A percentile compares a stretch with the other conserved stretches of the same genome.
These are phyloP conservation scores for Percopsis transmontana DNA, from an alignment of 2,113 vertebrate species.

Conservation along the genomic window DNA sequence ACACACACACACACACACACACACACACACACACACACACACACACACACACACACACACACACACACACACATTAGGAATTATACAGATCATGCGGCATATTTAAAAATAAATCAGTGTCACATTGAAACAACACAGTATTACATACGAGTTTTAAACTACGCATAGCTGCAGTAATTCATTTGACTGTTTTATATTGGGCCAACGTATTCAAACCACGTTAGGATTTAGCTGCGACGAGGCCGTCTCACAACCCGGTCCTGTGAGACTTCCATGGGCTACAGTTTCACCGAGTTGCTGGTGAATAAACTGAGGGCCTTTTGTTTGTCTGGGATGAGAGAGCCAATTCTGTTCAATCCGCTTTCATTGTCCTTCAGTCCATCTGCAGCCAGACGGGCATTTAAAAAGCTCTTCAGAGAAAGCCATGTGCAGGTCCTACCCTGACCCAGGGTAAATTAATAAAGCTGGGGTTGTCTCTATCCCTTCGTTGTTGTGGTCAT, in stretches of 20 bases:
- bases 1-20: not conserved
- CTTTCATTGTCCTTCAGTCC: not conserved
- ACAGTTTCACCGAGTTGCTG: slow-evolving; percentile 29
- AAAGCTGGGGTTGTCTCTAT: no score
- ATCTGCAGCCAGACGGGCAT: not conserved
- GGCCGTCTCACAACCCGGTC: not conserved
- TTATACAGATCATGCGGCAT: no score
- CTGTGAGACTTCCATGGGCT: slow-evolving; percentile 15
- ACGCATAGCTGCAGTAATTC: no score
- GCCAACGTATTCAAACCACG: not conserved
- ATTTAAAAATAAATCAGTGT: no score
- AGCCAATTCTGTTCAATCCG: slow-evolving; percentile 10
- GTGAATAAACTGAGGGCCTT: slow-evolving; percentile 24
- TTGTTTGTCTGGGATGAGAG: slow-evolving; percentile 42
- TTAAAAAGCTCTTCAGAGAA: not conserved
- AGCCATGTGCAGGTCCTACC: no score
- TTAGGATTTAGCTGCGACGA: slow-evolving; percentile 13
- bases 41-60: no score
- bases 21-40: not conserved
- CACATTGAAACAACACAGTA: no score
- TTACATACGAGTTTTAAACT: no score
- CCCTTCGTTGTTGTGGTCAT: no score
- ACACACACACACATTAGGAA: slow-evolving; percentile 8
- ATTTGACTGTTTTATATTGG: no score
- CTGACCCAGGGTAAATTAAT: no score